phyloP scores from a whole-genome alignment of 2,888 invertebrate genomes.

The Oligia latruncula region DNA sequence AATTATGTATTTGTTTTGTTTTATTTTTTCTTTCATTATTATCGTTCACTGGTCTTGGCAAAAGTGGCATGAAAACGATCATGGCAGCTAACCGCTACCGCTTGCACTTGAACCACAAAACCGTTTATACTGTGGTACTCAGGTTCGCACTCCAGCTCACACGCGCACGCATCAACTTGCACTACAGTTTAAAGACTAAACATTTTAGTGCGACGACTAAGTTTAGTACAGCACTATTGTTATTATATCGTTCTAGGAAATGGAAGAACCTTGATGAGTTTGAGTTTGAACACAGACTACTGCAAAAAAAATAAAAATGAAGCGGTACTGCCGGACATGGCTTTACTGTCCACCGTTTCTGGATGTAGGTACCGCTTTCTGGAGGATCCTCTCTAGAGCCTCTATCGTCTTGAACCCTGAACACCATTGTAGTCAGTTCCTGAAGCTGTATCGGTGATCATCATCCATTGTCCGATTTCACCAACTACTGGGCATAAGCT shows the following conservation, averaged over 20 bases:
- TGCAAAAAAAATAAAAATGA: background rate
- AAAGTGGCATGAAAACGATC: background rate
- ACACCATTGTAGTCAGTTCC: too few relatives aligned
- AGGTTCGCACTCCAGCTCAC: slow-evolving; percentile 31
- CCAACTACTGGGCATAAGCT: too few relatives aligned
- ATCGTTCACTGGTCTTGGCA: background rate
- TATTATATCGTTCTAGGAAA: slow-evolving; percentile 12
- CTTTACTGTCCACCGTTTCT: background rate
- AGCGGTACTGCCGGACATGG: background rate
- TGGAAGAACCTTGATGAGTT: background rate
- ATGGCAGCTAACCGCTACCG: background rate
- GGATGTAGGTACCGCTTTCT: too few relatives aligned
- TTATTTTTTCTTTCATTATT: background rate
- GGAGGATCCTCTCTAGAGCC: too few relatives aligned
- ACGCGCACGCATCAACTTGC: slow-evolving; percentile 48
- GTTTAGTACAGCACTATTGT: background rate
- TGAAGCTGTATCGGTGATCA: too few relatives aligned
- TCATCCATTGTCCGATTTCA: too few relatives aligned
- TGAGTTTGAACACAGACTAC: background rate
- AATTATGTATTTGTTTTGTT: background rate
- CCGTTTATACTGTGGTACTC: slow-evolving; percentile 25
- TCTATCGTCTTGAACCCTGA: too few relatives aligned
- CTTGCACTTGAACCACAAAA: slow-evolving; percentile 12
- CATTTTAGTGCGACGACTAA: background rate
- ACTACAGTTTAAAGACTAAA: slow-evolving; percentile 19